phyloP scores from a whole-genome alignment of 2,888 invertebrate species.

The Ichneumon xanthorius region DNA sequence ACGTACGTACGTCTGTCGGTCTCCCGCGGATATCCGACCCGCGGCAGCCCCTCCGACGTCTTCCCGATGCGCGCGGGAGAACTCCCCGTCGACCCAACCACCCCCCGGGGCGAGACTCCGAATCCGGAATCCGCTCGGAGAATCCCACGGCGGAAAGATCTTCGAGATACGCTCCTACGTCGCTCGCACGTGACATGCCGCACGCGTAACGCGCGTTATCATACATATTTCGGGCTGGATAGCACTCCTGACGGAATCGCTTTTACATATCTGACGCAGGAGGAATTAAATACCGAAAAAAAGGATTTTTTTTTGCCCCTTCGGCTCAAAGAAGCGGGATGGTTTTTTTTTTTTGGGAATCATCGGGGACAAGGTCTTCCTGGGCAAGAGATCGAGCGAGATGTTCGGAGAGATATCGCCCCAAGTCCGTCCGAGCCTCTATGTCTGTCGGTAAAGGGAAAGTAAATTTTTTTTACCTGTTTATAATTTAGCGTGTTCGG shows the following conservation, averaged over 20 bases:
- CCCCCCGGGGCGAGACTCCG: constrained; percentile 3
- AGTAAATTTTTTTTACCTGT: too few relatives aligned
- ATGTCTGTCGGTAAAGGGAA: too few relatives aligned
- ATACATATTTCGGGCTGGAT: background rate
- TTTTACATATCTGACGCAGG: background rate
- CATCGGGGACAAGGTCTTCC: too few relatives aligned
- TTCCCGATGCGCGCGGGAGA: constrained; percentile 27
- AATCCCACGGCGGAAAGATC: background rate
- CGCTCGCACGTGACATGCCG: background rate
- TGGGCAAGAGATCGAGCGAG: too few relatives aligned
- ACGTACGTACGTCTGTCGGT: constrained; percentile 44
- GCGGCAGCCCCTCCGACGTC: constrained; percentile 5
- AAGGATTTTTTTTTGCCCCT: too few relatives aligned
- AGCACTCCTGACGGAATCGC: background rate
- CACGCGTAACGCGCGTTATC: background rate
- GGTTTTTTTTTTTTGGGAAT: background rate
- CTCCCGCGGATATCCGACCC: constrained; percentile 24
- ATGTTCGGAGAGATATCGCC: background rate
- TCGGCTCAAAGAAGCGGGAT: too few relatives aligned
- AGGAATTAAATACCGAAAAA: too few relatives aligned
- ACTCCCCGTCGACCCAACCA: background rate
- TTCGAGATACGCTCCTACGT: background rate
- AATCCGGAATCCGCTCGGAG: constrained; percentile 18
- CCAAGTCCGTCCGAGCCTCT: background rate
- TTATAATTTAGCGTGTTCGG: background rate